A percentile compares a stretch with the other conserved stretches of the same genome.
Conservation (phyloP, 2,797 vertebrate genomes). For the Lemur catta region DNA sequence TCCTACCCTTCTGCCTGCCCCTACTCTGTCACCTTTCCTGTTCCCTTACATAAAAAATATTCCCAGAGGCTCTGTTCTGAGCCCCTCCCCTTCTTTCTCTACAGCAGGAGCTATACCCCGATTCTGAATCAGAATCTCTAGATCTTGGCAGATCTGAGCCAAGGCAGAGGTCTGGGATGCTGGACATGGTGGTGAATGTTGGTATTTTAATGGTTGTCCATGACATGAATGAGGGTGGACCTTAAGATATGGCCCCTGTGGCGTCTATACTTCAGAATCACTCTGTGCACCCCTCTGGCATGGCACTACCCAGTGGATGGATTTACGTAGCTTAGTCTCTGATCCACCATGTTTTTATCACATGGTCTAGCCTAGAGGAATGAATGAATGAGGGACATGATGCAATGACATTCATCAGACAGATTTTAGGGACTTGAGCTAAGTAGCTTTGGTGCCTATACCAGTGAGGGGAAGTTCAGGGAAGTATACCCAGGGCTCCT, state of each 20-base stretch:
- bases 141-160: not conserved
- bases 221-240: not conserved
- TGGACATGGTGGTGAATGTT: not conserved
- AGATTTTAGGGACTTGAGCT: not conserved
- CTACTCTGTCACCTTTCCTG: not conserved
- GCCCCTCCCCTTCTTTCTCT: not conserved
- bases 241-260: not conserved
- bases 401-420: not conserved
- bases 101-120: not conserved
- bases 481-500: not conserved
- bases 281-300: not conserved
- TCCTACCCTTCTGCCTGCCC: not conserved
- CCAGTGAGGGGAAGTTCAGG: not conserved
- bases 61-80: not conserved
- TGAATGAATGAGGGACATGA: not conserved
- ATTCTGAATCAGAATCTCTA: not conserved
- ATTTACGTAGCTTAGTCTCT: not conserved
- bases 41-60: not conserved
- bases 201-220: not conserved
- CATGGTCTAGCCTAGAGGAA: not conserved
- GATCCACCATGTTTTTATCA: not conserved
- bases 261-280: not conserved
- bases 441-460: not conserved
- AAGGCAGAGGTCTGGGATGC: not conserved
- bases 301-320: fast-evolving